Base-by-base conservation (phyloP, 2,888 invertebrate genomes). In the Alviniconcha strummeri region DNA sequence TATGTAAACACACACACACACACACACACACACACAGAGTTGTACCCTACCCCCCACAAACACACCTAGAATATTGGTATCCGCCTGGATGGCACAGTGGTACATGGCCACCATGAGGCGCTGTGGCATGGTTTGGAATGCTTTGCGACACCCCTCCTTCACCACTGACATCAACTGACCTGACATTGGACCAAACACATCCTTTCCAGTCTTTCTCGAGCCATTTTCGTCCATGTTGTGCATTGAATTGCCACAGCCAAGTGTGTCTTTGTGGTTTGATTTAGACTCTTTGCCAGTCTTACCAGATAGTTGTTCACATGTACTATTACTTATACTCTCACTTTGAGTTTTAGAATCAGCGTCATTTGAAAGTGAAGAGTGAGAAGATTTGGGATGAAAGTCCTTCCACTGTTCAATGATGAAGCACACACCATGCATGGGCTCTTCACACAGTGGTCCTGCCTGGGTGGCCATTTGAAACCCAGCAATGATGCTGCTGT, bases 101-200 rank as follows among this genome's bases (percentile, higher is more conserved):
- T 98, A 99, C 97, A 99, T 98, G 6, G 99, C 99, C 3, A 97
- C 97, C 95, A 99, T 97, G 56, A 99, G 94, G 79, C 99, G 95
- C 92, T 97, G 97, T 0, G 97, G 96, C 92, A 97, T 97, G 80
- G 96, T 96, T 93, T 97, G 97, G 92, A 99, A 97, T 0, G 98
- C 97, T 92, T 96, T 96, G 67, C 96, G 95, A 92, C 98, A 98
- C 0, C 96, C 97, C 87, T 98, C 97, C 92, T 97, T 98, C 67
- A 97, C 96, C 8, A 96, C 96, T n/a, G 97, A 97, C 95, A 98
- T 96, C 85, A 98, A 96, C 95, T 98, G 98, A 84, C 98, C 98
- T 94, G 95, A 94, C 81, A 95, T 93, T 13, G 91, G 91, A 52
- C 91, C 92, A 84, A 84, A 87, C 54, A 83, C 84, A 57, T 81